Conservation (phyloP, 2,797 vertebrate species). For the Sebastes steindachneri region DNA sequence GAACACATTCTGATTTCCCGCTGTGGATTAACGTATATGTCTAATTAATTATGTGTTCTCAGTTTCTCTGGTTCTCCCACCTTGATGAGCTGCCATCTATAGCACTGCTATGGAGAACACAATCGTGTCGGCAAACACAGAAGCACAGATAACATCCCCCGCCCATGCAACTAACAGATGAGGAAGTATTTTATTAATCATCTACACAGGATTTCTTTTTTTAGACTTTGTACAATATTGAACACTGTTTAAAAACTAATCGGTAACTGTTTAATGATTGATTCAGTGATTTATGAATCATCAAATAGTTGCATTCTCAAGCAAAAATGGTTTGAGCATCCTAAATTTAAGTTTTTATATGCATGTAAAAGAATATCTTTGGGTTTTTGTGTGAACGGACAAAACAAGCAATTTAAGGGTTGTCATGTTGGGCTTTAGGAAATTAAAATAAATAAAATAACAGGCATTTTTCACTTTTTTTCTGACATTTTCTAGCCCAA, state of each 20-base stretch:
- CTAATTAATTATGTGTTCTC: constrained; percentile 45
- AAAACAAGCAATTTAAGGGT: neutral
- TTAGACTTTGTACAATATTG: neutral
- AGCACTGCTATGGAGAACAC: constrained; percentile 16
- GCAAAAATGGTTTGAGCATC: neutral
- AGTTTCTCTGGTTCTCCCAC: constrained; percentile 22
- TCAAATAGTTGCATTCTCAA: neutral
- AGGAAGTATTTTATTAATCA: constrained; percentile 30
- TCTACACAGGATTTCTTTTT: neutral
- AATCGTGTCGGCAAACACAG: constrained; percentile 17
- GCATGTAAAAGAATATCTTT: neutral
- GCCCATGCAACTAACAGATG: constrained; percentile 28
- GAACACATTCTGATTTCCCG: neutral
- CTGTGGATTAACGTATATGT: constrained; percentile 18
- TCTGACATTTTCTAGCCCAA: neutral
- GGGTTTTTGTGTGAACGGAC: neutral
- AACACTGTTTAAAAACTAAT: neutral
- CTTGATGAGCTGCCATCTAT: constrained; percentile 16
- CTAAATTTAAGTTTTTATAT: neutral
- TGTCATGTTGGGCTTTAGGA: neutral
- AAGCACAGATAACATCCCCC: constrained; percentile 23
- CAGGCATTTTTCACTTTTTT: neutral
- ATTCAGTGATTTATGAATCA: neutral
- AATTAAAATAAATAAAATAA: neutral
- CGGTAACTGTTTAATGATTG: neutral